phyloP scores from a whole-genome alignment of 2,888 invertebrate species.

The Gari tellinella region DNA sequence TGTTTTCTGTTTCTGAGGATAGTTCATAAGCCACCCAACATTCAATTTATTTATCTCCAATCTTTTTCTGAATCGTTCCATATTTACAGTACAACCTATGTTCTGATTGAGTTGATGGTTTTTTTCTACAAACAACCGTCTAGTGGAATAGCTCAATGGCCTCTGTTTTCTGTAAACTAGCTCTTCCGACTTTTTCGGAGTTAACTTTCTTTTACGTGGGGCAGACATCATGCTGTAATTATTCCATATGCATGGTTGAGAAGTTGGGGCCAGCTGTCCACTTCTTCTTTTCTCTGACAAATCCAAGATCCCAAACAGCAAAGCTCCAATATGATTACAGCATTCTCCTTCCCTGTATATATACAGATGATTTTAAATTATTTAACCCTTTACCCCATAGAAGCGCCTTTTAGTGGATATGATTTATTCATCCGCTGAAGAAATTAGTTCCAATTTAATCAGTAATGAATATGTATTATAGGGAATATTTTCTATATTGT shows the following conservation, averaged over 20 bases:
- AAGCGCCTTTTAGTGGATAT: no score
- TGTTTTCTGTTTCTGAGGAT: background rate
- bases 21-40: constrained; percentile 8
- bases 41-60: background rate
- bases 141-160: background rate
- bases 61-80: constrained; percentile 4
- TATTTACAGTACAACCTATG: background rate
- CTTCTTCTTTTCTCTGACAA: constrained; percentile 1
- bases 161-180: background rate
- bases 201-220: background rate
- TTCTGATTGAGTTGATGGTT: background rate
- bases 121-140: background rate
- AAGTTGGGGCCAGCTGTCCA: constrained; percentile 13
- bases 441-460: no score
- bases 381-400: no score
- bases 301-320: constrained; percentile 12
- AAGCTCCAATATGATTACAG: constrained; percentile 16
- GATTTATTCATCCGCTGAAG: no score
- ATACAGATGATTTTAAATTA: background rate
- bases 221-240: constrained; percentile 2
- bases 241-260: constrained; percentile 5
- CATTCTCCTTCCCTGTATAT: constrained; percentile 21
- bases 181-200: background rate
- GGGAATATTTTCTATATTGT: no score
- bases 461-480: no score